A percentile compares a stretch with the other conserved stretches of the same genome.
These are phyloP conservation scores for Daktulosphaira vitifoliae DNA, from an alignment of 1,140 invertebrate species.

Conservation along the genomic window DNA sequence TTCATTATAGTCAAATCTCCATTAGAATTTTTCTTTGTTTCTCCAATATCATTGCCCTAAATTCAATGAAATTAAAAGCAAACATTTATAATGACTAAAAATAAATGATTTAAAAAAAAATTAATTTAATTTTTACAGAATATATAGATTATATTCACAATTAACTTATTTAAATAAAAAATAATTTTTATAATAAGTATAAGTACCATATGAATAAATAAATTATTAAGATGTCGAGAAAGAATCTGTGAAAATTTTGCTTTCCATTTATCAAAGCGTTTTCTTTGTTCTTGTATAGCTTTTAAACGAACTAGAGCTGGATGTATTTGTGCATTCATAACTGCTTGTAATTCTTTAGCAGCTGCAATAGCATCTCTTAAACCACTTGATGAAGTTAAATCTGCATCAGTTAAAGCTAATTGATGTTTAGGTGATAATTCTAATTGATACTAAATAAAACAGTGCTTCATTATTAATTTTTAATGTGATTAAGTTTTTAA, in stretches of 20 bases:
- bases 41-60: constrained; percentile 58
- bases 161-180: neutral
- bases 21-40: constrained; percentile 48
- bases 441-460: constrained; percentile 54
- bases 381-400: constrained; percentile 59
- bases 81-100: too few species aligned
- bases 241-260: constrained; percentile 76
- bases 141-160: neutral
- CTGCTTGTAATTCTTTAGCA: constrained; percentile 66
- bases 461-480: neutral
- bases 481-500: neutral
- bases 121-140: neutral
- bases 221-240: constrained; percentile 79
- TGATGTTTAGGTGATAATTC: constrained; percentile 64
- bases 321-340: constrained; percentile 62
- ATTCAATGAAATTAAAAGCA: too few species aligned
- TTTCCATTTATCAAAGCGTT: constrained; percentile 71
- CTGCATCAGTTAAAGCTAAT: constrained; percentile 61
- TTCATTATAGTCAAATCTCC: constrained; percentile 55
- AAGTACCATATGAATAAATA: constrained; percentile 78
- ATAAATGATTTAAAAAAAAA: too few species aligned
- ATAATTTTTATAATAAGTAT: constrained; percentile 15
- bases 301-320: constrained; percentile 57
- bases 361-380: constrained; percentile 68
- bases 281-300: constrained; percentile 81